Evolutionary conservation across 2,113 vertebrate species (phyloP).

Genomic region (Romanogobio albipinnatus): DNA sequence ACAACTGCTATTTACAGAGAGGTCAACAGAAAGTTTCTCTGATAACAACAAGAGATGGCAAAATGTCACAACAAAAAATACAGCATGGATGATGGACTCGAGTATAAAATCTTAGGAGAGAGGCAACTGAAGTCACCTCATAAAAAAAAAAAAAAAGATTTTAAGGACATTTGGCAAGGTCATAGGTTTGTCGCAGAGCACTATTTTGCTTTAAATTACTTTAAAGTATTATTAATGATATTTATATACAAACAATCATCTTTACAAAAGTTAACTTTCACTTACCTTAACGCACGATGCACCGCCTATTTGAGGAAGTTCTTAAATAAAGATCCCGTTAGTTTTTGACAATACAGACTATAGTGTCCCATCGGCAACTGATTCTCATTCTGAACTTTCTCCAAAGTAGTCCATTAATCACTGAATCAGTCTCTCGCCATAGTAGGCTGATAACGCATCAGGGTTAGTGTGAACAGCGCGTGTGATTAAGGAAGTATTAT

Average conservation of each 20-base stretch:
- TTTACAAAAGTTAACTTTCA: neutral
- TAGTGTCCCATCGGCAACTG: neutral
- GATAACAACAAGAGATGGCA: neutral
- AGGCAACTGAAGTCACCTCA: neutral
- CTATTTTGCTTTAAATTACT: neutral
- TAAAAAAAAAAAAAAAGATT: neutral
- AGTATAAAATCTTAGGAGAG: neutral
- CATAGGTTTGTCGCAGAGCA: too few species aligned
- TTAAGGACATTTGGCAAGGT: neutral
- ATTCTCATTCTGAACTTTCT: neutral
- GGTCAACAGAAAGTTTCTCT: constrained; percentile 24
- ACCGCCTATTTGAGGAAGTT: neutral
- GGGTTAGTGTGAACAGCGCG: neutral
- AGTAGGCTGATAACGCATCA: neutral
- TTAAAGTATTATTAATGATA: neutral
- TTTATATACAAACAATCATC: too few species aligned
- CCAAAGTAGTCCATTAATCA: neutral
- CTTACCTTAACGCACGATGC: constrained; percentile 10
- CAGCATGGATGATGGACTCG: neutral
- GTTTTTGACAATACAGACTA: neutral
- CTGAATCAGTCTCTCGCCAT: neutral
- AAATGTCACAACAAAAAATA: neutral
- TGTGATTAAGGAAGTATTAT: constrained; percentile 33
- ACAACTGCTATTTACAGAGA: constrained; percentile 34
- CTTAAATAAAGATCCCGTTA: constrained; percentile 21